Evolutionary conservation across 2,888 invertebrate species (phyloP), one percentile per base, ranked within the genome.

Genomic region (Drosophila conformis): DNA sequence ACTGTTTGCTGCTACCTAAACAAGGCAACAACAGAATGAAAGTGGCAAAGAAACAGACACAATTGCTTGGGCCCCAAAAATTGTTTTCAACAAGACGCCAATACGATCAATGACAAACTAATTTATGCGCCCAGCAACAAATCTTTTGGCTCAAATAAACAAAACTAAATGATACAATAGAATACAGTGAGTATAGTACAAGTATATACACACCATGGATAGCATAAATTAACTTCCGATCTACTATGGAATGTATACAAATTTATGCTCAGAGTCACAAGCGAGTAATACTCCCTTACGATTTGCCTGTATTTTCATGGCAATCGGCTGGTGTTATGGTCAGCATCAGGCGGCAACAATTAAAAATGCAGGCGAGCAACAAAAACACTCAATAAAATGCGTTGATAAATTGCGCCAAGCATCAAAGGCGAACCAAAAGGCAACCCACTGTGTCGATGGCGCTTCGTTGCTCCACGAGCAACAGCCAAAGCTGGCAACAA

Each of bases 331-430:
- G 90, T 87, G 90, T 87, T 87, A 89, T 90, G 90, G 87, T 89
- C 90, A 87, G 77, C 90, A 57, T 87, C 87, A 90, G 85, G 76
- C 87, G 83, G 87, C 88, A 86, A 72, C 87, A 87, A 87, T 87
- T 89, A 89, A 87, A 80, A 87, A 89, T 87, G 90, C 87, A 87
- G 59, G 75, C 78, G 69, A 62, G 33, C 68, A 66, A 80, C 80
- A 80, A 85, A 87, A 87, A 87, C 88, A 90, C 85, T 87, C 78
- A 92, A 92, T 91, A 92, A 91, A 92, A 91, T 84, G 61, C 75
- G 78, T 89, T 91, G 91, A 91, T 88, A 89, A 90, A 90, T 90
- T 84, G 84, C 88, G 80, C 73, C 80, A 69, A 90, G 90, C 87
- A 90, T 89, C 85, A 89, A 89, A 91, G 78, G 77, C 77, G 36